phyloP scores from a whole-genome alignment of 2,888 invertebrate genomes.

The Gibbula magus region DNA sequence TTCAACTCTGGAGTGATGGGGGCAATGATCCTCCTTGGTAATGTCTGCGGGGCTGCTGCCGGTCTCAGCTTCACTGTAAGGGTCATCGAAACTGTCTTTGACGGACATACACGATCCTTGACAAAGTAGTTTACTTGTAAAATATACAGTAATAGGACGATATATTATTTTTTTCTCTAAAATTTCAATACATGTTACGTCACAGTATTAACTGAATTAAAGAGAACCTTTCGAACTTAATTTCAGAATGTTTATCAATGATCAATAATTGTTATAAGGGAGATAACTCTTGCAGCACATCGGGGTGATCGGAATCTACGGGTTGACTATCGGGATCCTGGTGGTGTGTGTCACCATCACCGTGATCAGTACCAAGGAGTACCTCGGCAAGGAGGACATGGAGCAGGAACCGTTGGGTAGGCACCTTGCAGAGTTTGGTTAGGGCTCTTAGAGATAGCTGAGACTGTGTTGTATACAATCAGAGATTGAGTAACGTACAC shows the following conservation, averaged over 20 bases:
- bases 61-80: conserved; percentile 70
- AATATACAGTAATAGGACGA: too few species aligned
- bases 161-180: too few species aligned
- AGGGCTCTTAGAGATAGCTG: too few species aligned
- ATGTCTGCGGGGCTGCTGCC: conserved; percentile 70
- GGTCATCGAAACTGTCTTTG: background rate
- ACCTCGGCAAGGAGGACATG: conserved; percentile 46
- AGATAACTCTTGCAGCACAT: conserved; percentile 55
- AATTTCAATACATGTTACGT: background rate
- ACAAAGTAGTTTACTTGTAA: too few species aligned
- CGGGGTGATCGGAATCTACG: conserved; percentile 65
- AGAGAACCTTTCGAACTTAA: background rate
- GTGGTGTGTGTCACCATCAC: conserved; percentile 65
- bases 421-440: conserved; percentile 1
- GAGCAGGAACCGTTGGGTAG: conserved; percentile 65
- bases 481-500: too few species aligned
- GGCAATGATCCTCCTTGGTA: conserved; percentile 71
- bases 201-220: background rate
- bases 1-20: conserved; percentile 74
- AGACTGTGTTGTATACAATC: too few species aligned
- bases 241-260: too few species aligned
- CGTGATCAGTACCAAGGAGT: conserved; percentile 60
- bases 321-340: conserved; percentile 64
- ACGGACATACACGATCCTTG: too few species aligned
- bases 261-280: background rate